These are phyloP conservation scores for Hylia prasina DNA, from an alignment of 2,113 vertebrate species.

Conservation along the genomic window DNA sequence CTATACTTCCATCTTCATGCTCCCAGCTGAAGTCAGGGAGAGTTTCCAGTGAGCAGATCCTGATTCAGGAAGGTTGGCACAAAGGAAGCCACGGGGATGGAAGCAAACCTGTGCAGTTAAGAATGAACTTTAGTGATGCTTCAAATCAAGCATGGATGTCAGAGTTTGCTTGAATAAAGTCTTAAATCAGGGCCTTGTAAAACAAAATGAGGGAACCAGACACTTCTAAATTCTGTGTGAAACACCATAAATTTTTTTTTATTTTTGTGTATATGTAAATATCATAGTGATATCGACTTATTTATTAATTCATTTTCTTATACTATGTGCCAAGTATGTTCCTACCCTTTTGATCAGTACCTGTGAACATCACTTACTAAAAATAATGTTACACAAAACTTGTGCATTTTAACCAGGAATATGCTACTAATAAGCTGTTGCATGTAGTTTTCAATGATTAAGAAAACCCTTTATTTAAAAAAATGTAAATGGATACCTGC, in stretches of 20 bases:
- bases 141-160: background rate
- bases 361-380: constrained; percentile 37
- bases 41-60: background rate
- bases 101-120: background rate
- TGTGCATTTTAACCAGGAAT: constrained; percentile 68
- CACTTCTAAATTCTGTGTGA: background rate
- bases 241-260: background rate
- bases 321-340: background rate
- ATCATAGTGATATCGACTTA: constrained; percentile 30
- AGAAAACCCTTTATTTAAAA: constrained; percentile 69
- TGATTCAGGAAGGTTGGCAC: background rate
- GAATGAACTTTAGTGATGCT: background rate
- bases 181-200: background rate
- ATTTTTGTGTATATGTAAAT: constrained; percentile 49
- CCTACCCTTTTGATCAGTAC: constrained; percentile 15
- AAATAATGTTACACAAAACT: constrained; percentile 71
- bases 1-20: background rate
- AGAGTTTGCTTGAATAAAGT: background rate
- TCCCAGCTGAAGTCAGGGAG: background rate
- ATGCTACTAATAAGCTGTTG: constrained; percentile 71
- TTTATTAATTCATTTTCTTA: constrained; percentile 49
- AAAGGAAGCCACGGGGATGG: background rate
- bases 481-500: constrained; percentile 76
- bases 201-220: background rate
- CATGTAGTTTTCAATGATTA: constrained; percentile 72